Conservation (phyloP, 1,140 invertebrate genomes). For the Zaprionus ghesquierei region DNA sequence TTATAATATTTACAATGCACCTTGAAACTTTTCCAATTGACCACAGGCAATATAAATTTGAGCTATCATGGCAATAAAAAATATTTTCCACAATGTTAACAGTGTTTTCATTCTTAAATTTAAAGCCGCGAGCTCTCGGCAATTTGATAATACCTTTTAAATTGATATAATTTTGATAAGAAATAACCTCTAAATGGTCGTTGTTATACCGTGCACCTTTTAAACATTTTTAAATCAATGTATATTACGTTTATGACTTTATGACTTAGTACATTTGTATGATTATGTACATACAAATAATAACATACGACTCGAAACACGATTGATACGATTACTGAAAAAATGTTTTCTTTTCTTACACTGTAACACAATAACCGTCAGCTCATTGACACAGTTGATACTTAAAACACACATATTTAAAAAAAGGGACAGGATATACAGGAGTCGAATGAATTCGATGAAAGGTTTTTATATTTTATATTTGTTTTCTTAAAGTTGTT, state of each 20-base stretch:
- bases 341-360: too few relatives aligned
- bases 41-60: constrained; percentile 10
- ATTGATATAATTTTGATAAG: background rate
- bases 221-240: background rate
- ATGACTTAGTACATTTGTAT: background rate
- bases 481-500: constrained; percentile 46
- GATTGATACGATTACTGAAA: too few relatives aligned
- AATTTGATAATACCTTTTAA: background rate
- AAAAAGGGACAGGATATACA: background rate
- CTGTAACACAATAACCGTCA: too few relatives aligned
- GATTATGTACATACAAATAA: too few relatives aligned
- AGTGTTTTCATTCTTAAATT: constrained; percentile 36
- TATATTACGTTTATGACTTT: background rate
- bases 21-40: constrained; percentile 28
- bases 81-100: constrained; percentile 14
- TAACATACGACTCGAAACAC: too few relatives aligned
- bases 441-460: background rate
- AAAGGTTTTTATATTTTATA: background rate
- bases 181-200: background rate
- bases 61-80: constrained; percentile 20
- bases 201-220: background rate
- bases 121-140: background rate
- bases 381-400: too few relatives aligned
- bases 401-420: background rate
- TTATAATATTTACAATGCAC: constrained; percentile 15